Conservation (phyloP, 2,797 vertebrate species). For the Florisuga fusca region DNA sequence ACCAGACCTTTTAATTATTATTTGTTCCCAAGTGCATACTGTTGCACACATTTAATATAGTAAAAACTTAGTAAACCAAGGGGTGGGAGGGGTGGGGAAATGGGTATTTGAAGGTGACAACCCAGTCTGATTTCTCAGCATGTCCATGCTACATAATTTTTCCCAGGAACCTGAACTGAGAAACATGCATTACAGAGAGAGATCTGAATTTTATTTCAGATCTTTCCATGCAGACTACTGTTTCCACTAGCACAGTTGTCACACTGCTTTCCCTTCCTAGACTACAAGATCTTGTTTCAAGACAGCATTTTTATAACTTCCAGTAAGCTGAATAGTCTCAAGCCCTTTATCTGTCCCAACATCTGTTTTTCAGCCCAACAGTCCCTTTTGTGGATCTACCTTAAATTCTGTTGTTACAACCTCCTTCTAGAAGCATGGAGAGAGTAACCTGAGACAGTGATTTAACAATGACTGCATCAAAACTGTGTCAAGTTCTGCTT, state of each 20-base stretch:
- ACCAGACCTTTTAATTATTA: not conserved
- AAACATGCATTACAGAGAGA: not conserved
- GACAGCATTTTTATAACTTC: not conserved
- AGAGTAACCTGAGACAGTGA: not conserved
- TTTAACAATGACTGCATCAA: not conserved
- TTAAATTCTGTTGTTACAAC: not conserved
- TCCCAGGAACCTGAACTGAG: not conserved
- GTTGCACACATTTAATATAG: not conserved
- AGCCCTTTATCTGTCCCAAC: not conserved
- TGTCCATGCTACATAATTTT: not conserved
- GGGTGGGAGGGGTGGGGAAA: not conserved
- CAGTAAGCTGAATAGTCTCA: not conserved
- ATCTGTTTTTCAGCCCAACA: not conserved
- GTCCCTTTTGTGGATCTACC: not conserved
- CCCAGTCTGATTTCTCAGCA: not conserved
- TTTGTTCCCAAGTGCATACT: not conserved
- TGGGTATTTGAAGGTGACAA: not conserved
- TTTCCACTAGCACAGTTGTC: not conserved
- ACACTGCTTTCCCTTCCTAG: not conserved
- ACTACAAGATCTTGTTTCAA: slow-evolving; percentile 12
- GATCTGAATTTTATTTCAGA: not conserved
- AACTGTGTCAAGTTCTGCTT: not conserved
- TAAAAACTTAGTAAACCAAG: not conserved
- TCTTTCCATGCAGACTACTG: not conserved
- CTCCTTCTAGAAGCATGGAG: not conserved